These are phyloP conservation scores for Diachasmimorpha longicaudata DNA, from an alignment of 1,140 invertebrate species.

Conservation along the genomic window DNA sequence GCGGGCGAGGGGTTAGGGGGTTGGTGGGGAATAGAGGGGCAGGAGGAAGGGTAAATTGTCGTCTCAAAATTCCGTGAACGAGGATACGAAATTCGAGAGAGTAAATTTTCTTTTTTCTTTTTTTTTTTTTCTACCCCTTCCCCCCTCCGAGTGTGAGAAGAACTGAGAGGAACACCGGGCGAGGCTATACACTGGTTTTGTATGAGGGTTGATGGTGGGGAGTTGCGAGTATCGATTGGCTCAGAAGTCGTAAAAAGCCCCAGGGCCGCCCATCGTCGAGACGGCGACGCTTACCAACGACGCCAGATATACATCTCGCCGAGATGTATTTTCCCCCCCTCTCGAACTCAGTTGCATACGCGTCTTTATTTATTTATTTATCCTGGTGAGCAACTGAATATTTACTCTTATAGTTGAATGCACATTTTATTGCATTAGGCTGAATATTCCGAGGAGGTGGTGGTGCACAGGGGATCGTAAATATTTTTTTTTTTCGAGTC, in stretches of 20 bases:
- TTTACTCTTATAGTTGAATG: neutral
- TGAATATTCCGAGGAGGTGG: neutral
- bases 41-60: neutral
- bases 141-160: neutral
- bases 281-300: slow-evolving; percentile 20
- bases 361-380: neutral
- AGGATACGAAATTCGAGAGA: neutral
- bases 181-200: neutral
- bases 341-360: neutral
- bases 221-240: slow-evolving; percentile 52
- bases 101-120: neutral
- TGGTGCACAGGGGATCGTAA: neutral
- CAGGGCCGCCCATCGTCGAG: slow-evolving; percentile 47
- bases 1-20: neutral
- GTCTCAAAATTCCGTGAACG: neutral
- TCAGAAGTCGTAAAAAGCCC: slow-evolving; percentile 36
- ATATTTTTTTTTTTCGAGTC: neutral
- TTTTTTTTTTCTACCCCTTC: no score
- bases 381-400: neutral
- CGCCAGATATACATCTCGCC: neutral
- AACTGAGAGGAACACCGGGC: slow-evolving; percentile 7
- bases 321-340: neutral
- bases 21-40: no score
- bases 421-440: neutral
- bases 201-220: slow-evolving; percentile 16